phyloP scores from a whole-genome alignment of 2,797 vertebrate species.

The Gymnoscopelus braueri region DNA sequence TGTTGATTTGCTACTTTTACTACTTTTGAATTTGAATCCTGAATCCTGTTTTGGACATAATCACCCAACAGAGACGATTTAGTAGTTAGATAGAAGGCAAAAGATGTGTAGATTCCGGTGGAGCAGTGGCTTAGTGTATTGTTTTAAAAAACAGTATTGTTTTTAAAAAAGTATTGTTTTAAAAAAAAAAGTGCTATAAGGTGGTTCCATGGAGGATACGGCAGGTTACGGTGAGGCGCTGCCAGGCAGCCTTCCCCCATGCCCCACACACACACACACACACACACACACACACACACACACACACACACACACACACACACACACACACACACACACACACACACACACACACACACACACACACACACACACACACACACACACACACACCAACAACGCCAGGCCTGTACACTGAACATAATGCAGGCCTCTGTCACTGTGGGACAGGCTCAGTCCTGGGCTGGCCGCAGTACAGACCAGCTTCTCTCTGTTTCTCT shows the following conservation, averaged over 20 bases:
- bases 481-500: constrained; percentile 55
- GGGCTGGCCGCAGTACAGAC: constrained; percentile 36
- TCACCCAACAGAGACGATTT: background rate
- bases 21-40: no score
- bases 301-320: no score
- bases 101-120: background rate
- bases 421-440: constrained; percentile 80
- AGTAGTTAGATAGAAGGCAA: background rate
- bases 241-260: constrained; percentile 42
- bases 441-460: constrained; percentile 33
- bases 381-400: constrained; percentile 60
- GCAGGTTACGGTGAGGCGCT: constrained; percentile 33
- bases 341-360: no score
- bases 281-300: no score
- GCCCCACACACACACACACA: background rate
- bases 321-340: no score
- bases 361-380: constrained; percentile 3
- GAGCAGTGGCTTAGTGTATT: no score
- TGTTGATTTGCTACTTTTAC: no score
- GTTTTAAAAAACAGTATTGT: no score
- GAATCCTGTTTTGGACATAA: no score
- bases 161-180: no score
- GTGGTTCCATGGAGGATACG: constrained; percentile 27
- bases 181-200: no score
- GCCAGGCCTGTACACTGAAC: constrained; percentile 65